phyloP scores from a whole-genome alignment of 2,888 invertebrate genomes.

The Tanypteryx hageni region DNA sequence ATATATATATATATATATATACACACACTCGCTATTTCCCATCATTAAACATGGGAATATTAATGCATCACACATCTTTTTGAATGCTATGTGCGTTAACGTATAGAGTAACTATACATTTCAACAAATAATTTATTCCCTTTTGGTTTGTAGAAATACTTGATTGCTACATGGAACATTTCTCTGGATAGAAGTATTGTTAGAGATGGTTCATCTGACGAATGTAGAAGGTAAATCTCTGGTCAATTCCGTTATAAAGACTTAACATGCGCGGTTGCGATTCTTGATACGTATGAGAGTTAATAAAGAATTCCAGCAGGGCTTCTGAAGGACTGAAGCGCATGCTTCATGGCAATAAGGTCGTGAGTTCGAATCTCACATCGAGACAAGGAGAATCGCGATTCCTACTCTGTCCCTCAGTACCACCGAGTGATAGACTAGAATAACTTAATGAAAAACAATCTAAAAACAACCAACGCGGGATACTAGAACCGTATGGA shows the following conservation, averaged over 20 bases:
- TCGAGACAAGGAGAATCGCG: not conserved
- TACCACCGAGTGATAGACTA: not conserved
- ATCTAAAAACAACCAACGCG: not conserved
- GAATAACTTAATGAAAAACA: not conserved
- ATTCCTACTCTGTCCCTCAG: conserved; percentile 9
- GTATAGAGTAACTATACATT: not conserved
- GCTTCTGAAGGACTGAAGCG: conserved; percentile 38
- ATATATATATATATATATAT: too few species aligned
- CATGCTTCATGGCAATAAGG: conserved; percentile 51
- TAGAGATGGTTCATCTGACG: not conserved
- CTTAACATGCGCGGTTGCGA: not conserved
- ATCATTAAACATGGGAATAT: too few species aligned
- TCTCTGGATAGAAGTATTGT: not conserved
- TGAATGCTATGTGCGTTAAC: not conserved
- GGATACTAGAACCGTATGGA: not conserved
- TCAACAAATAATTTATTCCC: not conserved
- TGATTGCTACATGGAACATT: not conserved
- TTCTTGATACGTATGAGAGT: not conserved
- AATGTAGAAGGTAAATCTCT: not conserved
- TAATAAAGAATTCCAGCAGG: conserved; percentile 20
- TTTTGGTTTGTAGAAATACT: not conserved
- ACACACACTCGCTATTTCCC: too few species aligned
- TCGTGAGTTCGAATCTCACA: conserved; percentile 49
- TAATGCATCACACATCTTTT: too few species aligned
- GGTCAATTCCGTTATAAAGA: not conserved